A percentile compares a stretch with the other conserved stretches of the same genome.
Conservation (phyloP, 2,888 invertebrate species). For the Temnothorax unifasciatus region DNA sequence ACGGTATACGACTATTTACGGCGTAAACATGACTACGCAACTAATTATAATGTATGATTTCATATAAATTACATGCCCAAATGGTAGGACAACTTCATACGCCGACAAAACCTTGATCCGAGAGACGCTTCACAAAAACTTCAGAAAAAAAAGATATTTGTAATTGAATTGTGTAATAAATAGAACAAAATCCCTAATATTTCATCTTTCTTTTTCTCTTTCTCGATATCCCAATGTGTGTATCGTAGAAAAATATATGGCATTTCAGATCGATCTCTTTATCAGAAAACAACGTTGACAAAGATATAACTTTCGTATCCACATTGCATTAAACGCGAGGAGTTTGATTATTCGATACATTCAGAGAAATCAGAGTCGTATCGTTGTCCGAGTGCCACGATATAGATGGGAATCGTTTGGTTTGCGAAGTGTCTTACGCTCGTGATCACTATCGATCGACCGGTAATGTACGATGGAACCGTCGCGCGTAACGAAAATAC, state of each 20-base stretch:
- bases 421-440: conserved; percentile 64
- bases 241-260: conserved; percentile 3
- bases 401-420: conserved; percentile 65
- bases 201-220: not conserved
- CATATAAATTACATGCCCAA: conserved; percentile 18
- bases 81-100: not conserved
- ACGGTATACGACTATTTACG: conserved; percentile 14
- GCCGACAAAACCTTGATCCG: not conserved
- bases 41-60: conserved; percentile 35
- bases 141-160: not conserved
- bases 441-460: conserved; percentile 72
- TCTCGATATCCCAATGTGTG: not conserved
- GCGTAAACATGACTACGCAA: conserved; percentile 3
- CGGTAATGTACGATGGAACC: conserved; percentile 41
- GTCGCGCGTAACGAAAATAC: conserved; percentile 59
- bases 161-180: not conserved
- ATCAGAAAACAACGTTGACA: not conserved
- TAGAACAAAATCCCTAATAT: not conserved
- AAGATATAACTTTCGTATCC: not conserved
- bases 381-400: conserved; percentile 23
- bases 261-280: not conserved
- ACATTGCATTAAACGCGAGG: not conserved
- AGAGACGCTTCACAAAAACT: not conserved
- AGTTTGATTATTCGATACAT: conserved; percentile 11
- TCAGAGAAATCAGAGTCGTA: not conserved